A percentile compares a stretch with the other conserved stretches of the same genome.
These are phyloP conservation scores for Nephrotoma flavescens DNA, from an alignment of 2,888 invertebrate genomes.

Conservation along the genomic window DNA sequence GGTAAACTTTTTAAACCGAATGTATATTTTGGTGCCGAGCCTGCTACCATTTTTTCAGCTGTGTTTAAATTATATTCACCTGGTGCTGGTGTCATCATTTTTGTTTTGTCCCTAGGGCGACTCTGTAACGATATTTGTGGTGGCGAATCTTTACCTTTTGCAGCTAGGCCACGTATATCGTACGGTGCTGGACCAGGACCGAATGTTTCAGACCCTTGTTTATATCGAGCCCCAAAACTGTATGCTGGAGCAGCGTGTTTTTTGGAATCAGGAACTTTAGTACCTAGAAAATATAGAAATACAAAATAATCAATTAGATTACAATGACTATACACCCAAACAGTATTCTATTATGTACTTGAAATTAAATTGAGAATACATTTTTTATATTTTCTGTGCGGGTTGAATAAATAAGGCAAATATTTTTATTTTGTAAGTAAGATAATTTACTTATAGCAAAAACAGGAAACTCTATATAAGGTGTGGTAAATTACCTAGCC, in stretches of 20 bases:
- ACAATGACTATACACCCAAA: not conserved
- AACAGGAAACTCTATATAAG: not conserved
- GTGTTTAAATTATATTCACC: slow-evolving; percentile 78
- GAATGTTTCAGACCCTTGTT: slow-evolving; percentile 36
- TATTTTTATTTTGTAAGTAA: not conserved
- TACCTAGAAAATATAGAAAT: slow-evolving; percentile 37
- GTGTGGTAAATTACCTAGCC: not conserved
- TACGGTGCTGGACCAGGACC: slow-evolving; percentile 88
- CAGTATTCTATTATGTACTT: not conserved
- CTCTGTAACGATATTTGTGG: slow-evolving; percentile 69
- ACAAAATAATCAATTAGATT: not conserved
- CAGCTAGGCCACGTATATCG: slow-evolving; percentile 69
- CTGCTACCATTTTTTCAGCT: slow-evolving; percentile 35
- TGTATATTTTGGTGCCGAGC: slow-evolving; percentile 50
- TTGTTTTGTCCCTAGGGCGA: slow-evolving; percentile 34
- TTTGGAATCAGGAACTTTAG: slow-evolving; percentile 61
- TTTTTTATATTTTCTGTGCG: not conserved
- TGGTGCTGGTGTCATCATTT: slow-evolving; percentile 62
- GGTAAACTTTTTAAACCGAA: slow-evolving; percentile 54
- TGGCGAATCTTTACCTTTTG: slow-evolving; percentile 65
- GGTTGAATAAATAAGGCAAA: not conserved
- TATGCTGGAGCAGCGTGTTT: slow-evolving; percentile 67
- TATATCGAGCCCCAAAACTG: slow-evolving; percentile 56
- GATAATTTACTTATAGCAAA: not conserved
- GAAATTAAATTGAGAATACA: not conserved